Percentiles rank a stretch among this genome's conserved stretches.
Evolutionary conservation across 2,113 vertebrate genomes (phyloP).

Genomic region (Tursiops truncatus): DNA sequence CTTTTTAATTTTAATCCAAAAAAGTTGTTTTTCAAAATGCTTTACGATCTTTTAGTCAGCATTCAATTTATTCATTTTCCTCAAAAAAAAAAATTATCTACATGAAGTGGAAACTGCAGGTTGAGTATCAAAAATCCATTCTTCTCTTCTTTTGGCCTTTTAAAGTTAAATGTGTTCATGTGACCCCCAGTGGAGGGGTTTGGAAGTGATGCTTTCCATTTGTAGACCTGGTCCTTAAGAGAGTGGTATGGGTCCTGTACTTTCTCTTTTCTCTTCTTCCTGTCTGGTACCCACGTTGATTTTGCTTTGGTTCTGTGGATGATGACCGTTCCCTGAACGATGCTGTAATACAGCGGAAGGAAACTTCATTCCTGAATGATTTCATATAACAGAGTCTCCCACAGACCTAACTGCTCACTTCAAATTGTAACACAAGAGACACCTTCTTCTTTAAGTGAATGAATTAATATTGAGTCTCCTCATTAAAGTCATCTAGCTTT

Average conservation of each 20-base stretch:
- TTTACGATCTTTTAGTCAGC: background rate
- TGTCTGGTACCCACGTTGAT: background rate
- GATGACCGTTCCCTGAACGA: background rate
- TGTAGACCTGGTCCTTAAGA: background rate
- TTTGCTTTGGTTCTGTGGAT: background rate
- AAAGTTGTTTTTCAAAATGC: background rate
- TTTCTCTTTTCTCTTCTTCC: background rate
- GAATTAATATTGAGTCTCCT: background rate
- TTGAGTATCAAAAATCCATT: background rate
- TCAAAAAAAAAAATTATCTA: background rate
- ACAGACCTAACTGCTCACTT: background rate
- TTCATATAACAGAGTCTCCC: background rate
- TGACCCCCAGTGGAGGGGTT: background rate
- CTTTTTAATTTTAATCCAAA: background rate
- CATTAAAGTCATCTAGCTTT: background rate
- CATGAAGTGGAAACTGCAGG: background rate
- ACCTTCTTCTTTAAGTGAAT: background rate
- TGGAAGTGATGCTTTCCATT: background rate
- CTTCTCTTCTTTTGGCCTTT: background rate
- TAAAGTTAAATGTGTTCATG: background rate
- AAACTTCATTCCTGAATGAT: background rate
- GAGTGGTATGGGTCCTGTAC: fast-evolving
- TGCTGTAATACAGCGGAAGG: fast-evolving
- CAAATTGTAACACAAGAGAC: background rate
- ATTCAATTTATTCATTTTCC: background rate